Conservation (phyloP, 2,113 vertebrate genomes). For the Saguinus midas region DNA sequence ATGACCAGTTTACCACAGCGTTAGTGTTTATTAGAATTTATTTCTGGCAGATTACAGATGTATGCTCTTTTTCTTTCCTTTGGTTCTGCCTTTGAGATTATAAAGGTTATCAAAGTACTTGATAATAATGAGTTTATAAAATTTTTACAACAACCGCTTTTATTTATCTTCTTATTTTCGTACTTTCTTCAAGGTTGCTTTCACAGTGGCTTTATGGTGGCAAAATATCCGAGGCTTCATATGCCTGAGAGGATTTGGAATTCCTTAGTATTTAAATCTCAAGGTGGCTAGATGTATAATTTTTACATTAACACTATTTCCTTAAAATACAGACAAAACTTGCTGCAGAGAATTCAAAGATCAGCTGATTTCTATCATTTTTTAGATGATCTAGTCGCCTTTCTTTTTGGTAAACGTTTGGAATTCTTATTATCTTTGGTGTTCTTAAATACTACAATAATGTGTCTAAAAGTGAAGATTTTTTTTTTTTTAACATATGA, state of each 20-base stretch:
- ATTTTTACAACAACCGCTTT: neutral
- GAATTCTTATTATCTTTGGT: neutral
- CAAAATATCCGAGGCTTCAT: neutral
- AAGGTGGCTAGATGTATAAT: neutral
- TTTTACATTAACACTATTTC: neutral
- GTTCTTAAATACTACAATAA: neutral
- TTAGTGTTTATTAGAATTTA: neutral
- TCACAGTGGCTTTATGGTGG: neutral
- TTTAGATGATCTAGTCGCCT: neutral
- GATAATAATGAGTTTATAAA: neutral
- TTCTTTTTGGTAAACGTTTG: neutral
- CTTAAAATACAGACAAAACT: neutral
- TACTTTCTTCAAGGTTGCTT: conserved; percentile 4
- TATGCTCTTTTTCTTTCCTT: neutral
- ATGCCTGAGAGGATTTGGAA: neutral
- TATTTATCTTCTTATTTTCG: neutral
- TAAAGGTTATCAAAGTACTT: neutral
- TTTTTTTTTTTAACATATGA: neutral
- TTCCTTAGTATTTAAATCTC: neutral
- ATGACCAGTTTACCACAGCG: neutral
- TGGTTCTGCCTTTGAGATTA: neutral
- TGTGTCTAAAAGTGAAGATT: neutral
- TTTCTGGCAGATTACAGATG: neutral
- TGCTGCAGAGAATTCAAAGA: neutral
- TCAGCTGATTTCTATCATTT: neutral